Percentiles rank a stretch among this genome's conserved stretches.
phyloP scores from a whole-genome alignment of 2,797 vertebrate species.

The Odontamblyopus rebecca region DNA sequence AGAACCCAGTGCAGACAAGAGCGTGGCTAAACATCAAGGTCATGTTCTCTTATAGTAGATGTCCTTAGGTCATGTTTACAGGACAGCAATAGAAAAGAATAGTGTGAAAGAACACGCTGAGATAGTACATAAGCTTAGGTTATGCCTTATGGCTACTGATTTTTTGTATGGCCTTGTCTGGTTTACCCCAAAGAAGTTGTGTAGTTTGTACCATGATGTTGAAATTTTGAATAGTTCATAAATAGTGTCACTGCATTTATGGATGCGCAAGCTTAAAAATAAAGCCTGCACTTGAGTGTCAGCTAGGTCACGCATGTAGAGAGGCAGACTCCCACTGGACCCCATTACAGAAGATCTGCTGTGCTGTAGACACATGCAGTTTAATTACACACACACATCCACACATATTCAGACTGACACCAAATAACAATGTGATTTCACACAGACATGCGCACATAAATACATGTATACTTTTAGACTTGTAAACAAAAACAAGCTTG shows the following conservation, averaged over 20 bases:
- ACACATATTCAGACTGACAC: conserved; percentile 39
- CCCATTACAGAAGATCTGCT: conserved; percentile 73
- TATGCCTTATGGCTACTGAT: conserved; percentile 39
- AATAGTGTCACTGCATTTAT: conserved; percentile 50
- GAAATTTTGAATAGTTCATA: conserved; percentile 51
- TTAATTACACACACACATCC: conserved; percentile 59
- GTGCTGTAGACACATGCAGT: conserved; percentile 51
- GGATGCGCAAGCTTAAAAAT: conserved; percentile 46
- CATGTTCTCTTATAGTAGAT: conserved; percentile 70
- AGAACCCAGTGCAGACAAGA: conserved; percentile 56
- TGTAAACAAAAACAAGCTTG: conserved; percentile 63
- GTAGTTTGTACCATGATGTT: conserved; percentile 29
- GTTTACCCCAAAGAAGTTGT: conserved; percentile 50
- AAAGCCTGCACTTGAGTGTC: conserved; percentile 58
- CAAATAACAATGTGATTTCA: conserved; percentile 55
- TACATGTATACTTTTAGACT: conserved; percentile 53
- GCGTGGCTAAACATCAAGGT: conserved; percentile 76
- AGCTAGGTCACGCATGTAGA: conserved; percentile 67
- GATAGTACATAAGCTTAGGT: conserved; percentile 32
- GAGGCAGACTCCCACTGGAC: conserved; percentile 72
- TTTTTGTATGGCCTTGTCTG: conserved; percentile 34
- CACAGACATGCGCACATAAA: conserved; percentile 37
- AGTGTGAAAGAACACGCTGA: conserved; percentile 16
- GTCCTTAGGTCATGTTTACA: conserved; percentile 59
- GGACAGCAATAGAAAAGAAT: conserved; percentile 44